Base-by-base conservation (phyloP, 2,888 invertebrate species). In the Eupeodes luniger region DNA sequence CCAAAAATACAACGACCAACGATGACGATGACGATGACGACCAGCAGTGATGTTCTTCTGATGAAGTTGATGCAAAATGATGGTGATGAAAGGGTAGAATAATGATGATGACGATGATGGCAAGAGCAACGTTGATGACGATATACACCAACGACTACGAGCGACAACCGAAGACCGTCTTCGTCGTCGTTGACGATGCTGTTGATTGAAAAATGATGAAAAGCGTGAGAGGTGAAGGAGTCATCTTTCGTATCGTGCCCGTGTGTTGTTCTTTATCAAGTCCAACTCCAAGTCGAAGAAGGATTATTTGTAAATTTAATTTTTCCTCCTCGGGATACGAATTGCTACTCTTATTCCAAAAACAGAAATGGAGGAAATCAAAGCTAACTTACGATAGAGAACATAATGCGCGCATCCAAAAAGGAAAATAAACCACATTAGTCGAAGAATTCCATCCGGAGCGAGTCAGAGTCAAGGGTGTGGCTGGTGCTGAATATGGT, bases 161-260 rank as follows among this genome's bases (percentile, higher is more conserved):
- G 3, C 61, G 78, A 82, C 2, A 53, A 67, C 57, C 77, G 67
- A 66, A 49, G 53, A 34, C 11, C 61, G 27, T 27, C 27, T 27
- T 27, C 27, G 27, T 27, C 27, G 27, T 27, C 27, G 3, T 27
- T 27, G 74, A 66, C 36, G 80, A 67, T 82, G 85, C 51, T 55
- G 81, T 61, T 85, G 85, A 85, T 89, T 89, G 85, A 89, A 89
- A 85, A 89, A 78, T 85, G 88, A 88, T 88, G 88, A 81, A 88
- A 85, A 75, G 74, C 85, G 85, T 84, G 88, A 85, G 88, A 84
- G 88, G 85, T 85, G 85, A 88, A 85, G 85, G 81, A 81, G 88
- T 88, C 88, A 85, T 78, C 69, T 75, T n/a, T 16, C n/a, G 19
- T 27, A 27, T 72, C 74, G 67, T 70, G 79, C 16, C 7, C 4